These are phyloP conservation scores for Agelas oroides DNA, from an alignment of 37 sponge, comb jelly and placozoan species.

Conservation along the genomic window DNA sequence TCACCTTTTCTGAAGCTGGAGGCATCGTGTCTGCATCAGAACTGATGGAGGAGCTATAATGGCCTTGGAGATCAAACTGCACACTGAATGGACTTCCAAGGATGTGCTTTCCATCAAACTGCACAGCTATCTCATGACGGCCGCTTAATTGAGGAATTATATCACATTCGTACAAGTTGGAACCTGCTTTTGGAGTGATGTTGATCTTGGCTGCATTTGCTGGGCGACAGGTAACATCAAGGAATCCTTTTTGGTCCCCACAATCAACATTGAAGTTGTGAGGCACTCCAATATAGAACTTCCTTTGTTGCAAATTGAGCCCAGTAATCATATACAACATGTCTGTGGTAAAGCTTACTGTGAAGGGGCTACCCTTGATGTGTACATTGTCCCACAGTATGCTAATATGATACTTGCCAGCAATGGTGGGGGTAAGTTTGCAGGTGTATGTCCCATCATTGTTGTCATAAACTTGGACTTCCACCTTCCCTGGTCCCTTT, in stretches of 20 bases:
- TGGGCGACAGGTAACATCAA: conserved; percentile 33
- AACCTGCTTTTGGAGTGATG: neutral
- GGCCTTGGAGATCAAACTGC: conserved; percentile 21
- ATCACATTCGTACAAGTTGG: conserved; percentile 22
- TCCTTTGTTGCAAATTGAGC: conserved; percentile 21
- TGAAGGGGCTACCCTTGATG: conserved; percentile 76
- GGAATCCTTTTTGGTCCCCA: conserved; percentile 1
- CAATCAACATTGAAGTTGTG: conserved; percentile 37
- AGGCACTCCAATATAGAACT: conserved; percentile 15
- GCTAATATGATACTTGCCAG: conserved; percentile 56
- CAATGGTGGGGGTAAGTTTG: conserved; percentile 16
- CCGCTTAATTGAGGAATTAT: conserved; percentile 36
- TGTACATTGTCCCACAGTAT: conserved; percentile 55
- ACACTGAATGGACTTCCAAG: conserved; percentile 67
- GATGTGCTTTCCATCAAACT: conserved; percentile 45
- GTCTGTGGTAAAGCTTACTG: conserved; percentile 22
- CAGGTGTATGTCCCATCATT: conserved; percentile 25
- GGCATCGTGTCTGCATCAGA: neutral
- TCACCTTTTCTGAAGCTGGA: conserved; percentile 53
- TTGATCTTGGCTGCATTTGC: conserved; percentile 26
- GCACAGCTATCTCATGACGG: conserved; percentile 36
- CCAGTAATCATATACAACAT: conserved; percentile 25
- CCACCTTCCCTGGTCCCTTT: conserved; percentile 27
- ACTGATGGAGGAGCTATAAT: no score
- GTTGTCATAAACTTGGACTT: conserved; percentile 21